These are phyloP conservation scores for Drosophila mauritiana DNA, from an alignment of 1,140 invertebrate genomes.

Conservation along the genomic window DNA sequence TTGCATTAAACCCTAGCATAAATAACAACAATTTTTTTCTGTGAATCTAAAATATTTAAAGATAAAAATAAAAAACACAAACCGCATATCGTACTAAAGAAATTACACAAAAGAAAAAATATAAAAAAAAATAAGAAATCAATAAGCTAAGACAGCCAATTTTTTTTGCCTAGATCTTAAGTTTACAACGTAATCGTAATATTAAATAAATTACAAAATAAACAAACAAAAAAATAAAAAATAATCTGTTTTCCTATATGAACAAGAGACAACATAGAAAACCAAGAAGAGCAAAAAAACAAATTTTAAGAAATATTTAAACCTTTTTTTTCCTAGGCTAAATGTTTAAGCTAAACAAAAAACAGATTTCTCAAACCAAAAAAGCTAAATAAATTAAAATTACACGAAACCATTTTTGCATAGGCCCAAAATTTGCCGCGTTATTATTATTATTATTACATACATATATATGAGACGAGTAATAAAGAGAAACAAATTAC, in stretches of 20 bases:
- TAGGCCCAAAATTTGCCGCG: conserved; percentile 71
- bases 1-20: conserved; percentile 56
- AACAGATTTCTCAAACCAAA: conserved; percentile 36
- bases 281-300: conserved; percentile 20
- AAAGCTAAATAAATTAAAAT: conserved; percentile 26
- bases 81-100: conserved; percentile 59
- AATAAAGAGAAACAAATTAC: conserved; percentile 34
- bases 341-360: conserved; percentile 34
- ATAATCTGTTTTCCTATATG: conserved; percentile 45
- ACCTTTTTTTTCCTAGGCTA: conserved; percentile 52
- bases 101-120: conserved; percentile 34
- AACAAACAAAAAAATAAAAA: conserved; percentile 40
- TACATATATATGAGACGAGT: conserved; percentile 36
- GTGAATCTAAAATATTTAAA: conserved; percentile 53
- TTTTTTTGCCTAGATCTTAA: conserved; percentile 71
- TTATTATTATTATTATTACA: conserved; percentile 41
- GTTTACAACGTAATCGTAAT: conserved; percentile 61
- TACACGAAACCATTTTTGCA: conserved; percentile 58
- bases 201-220: conserved; percentile 48
- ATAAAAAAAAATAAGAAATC: conserved; percentile 35
- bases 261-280: conserved; percentile 27
- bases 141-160: conserved; percentile 65
- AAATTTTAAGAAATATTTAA: conserved; percentile 52
- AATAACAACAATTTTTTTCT: conserved; percentile 64
- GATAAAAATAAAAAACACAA: conserved; percentile 13